Conservation (phyloP, 2,888 invertebrate species). For the Geophilus truncorum region DNA sequence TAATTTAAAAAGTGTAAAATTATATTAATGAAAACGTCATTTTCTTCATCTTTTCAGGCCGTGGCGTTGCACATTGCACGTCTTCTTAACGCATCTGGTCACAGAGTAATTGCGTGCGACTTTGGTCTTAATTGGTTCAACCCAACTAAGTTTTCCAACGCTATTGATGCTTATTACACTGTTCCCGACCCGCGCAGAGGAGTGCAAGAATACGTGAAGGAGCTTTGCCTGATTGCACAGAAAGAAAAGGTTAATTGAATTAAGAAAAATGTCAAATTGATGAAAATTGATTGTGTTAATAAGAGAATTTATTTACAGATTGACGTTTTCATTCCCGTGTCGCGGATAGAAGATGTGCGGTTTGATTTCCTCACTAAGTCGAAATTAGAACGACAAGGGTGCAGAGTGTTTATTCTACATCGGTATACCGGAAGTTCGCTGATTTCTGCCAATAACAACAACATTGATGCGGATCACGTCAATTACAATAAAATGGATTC, state of each 20-base stretch:
- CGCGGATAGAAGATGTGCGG: conserved; percentile 29
- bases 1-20: background rate
- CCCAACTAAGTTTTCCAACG: conserved; percentile 35
- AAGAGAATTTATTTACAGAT: conserved; percentile 25
- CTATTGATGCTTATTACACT: conserved; percentile 36
- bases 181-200: conserved; percentile 35
- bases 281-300: background rate
- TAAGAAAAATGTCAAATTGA: background rate
- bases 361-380: conserved; percentile 36
- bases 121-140: conserved; percentile 37
- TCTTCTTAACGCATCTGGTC: conserved; percentile 32
- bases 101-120: conserved; percentile 37
- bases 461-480: background rate
- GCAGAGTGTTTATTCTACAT: background rate
- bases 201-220: conserved; percentile 35
- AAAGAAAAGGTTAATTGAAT: conserved; percentile 34
- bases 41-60: background rate
- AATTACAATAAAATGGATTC: background rate
- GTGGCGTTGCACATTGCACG: conserved; percentile 36
- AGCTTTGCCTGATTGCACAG: conserved; percentile 36
- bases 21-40: no score
- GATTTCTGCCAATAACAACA: background rate
- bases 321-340: conserved; percentile 35
- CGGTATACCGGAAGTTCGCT: background rate
- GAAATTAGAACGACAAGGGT: conserved; percentile 34